Percentiles rank a stretch among this genome's conserved stretches.
phyloP scores from a whole-genome alignment of 2,113 vertebrate genomes.

The Salvelinus namaycush region DNA sequence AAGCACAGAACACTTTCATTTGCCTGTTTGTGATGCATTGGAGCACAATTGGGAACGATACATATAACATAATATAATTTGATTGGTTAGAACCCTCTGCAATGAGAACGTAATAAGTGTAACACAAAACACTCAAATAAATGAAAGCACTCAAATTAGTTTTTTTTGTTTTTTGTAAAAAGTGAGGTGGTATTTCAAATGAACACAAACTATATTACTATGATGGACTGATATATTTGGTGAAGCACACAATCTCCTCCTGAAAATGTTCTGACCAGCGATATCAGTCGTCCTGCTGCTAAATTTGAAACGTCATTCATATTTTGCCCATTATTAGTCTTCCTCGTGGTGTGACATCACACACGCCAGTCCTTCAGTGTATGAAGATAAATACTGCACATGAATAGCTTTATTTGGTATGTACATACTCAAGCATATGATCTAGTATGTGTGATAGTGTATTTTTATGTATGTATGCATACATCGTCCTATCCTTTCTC shows the following conservation, averaged over 20 bases:
- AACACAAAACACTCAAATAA: not conserved
- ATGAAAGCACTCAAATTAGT: not conserved
- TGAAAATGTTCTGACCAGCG: slow-evolving; percentile 33
- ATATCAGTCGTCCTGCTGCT: slow-evolving; percentile 24
- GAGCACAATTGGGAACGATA: not conserved
- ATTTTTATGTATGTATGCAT: slow-evolving; percentile 13
- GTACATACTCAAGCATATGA: slow-evolving; percentile 40
- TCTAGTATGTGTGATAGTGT: slow-evolving; percentile 25
- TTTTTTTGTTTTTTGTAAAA: not conserved
- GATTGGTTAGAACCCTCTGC: not conserved
- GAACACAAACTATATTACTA: not conserved
- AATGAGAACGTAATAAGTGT: not conserved
- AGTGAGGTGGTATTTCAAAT: not conserved
- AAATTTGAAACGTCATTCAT: slow-evolving; percentile 27
- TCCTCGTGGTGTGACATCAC: slow-evolving; percentile 38
- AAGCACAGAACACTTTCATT: slow-evolving; percentile 37
- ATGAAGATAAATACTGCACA: slow-evolving; percentile 20
- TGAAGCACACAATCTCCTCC: not conserved
- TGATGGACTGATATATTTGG: slow-evolving; percentile 1
- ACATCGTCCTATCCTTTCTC: slow-evolving; percentile 6
- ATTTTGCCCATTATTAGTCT: slow-evolving; percentile 56
- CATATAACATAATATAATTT: slow-evolving; percentile 4
- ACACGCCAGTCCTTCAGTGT: not conserved
- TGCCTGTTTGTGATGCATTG: not conserved
- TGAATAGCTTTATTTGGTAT: slow-evolving; percentile 37